Evolutionary conservation across 2,888 invertebrate genomes (phyloP).

Genomic region (Rhyacophila evoluta): DNA sequence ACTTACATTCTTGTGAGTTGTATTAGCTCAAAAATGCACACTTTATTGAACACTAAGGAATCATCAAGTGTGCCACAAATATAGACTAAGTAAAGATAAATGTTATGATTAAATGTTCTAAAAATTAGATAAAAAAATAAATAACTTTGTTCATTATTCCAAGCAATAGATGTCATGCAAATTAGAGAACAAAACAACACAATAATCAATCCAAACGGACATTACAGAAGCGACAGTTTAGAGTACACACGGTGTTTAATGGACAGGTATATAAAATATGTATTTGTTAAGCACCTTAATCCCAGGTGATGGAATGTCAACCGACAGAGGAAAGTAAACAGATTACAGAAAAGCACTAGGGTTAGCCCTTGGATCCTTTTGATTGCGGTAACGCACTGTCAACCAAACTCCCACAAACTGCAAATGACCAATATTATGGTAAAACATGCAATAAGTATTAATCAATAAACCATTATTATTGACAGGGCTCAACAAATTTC

Average conservation of each 20-base stretch:
- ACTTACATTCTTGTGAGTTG: too few relatives aligned
- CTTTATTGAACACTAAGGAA: too few relatives aligned
- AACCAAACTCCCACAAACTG: slow-evolving; percentile 98
- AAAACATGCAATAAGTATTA: slow-evolving; percentile 26
- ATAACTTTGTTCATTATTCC: too few relatives aligned
- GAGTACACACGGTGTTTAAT: background rate
- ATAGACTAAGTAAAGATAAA: too few relatives aligned
- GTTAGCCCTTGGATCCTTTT: slow-evolving; percentile 97
- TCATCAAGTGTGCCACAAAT: too few relatives aligned
- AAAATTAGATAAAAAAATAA: too few relatives aligned
- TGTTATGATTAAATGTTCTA: too few relatives aligned
- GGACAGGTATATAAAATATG: background rate
- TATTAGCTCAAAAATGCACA: too few relatives aligned
- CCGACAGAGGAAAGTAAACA: slow-evolving; percentile 5
- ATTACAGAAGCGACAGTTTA: slow-evolving; percentile 19
- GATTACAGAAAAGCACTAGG: slow-evolving; percentile 96
- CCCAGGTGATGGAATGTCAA: slow-evolving; percentile 35
- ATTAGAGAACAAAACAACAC: background rate
- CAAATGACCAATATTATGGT: slow-evolving; percentile 60
- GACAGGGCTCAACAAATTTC: background rate
- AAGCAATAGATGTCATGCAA: background rate
- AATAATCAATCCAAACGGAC: background rate
- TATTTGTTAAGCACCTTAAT: slow-evolving; percentile 40
- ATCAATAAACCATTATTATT: background rate
- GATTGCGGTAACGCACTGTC: slow-evolving; percentile 97